Base-by-base conservation (phyloP, 1,140 invertebrate species). In the Myzus persicae region DNA sequence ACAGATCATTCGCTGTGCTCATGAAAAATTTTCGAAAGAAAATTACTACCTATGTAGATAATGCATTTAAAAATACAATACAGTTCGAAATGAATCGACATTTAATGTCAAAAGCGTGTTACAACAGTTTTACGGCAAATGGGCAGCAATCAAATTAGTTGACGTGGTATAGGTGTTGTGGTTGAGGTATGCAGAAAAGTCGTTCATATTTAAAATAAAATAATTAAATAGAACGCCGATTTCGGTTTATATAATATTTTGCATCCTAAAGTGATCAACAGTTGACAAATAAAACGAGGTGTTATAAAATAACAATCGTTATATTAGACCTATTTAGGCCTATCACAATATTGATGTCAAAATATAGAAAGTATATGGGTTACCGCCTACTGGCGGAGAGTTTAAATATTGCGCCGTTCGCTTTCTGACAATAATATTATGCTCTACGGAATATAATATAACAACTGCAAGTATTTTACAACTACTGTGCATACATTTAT, bases 201-300 rank as follows among this genome's bases (percentile, higher is more conserved):
- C 6, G 9, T 26, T 36, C 18, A 67, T 26, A 26, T 26, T 24
- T 54, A 24, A 1, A n/a, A 14, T 89, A 89, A 89, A 59, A 59
- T 2, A 59, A 90, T 90, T 90, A 90, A 87, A 90, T 36, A 59
- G 88, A 31, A 40, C 24, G 38, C 22, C 88, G 36, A 59, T 90
- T 90, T 90, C 5, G 51, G 51, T 90, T 38, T 90, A 38, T n/a
- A 42, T 26, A n/a, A 67, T 67, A 20, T 44, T 40, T 90, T n/a
- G 51, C 26, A 0, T 11, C 51, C 26, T 67, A 42, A 90, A 90
- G 42, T 90, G 51, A 67, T 90, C n/a, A 67, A 40, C 18, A 24
- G 9, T 22, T 40, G 36, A 36, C 36, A 40, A 51, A 40, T 59
- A 5, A 11, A 42, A n/a, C 46, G 46, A 46, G 18, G 5, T 11